These are phyloP conservation scores for Metalampra italica DNA, from an alignment of 2,888 invertebrate genomes.

Conservation along the genomic window DNA sequence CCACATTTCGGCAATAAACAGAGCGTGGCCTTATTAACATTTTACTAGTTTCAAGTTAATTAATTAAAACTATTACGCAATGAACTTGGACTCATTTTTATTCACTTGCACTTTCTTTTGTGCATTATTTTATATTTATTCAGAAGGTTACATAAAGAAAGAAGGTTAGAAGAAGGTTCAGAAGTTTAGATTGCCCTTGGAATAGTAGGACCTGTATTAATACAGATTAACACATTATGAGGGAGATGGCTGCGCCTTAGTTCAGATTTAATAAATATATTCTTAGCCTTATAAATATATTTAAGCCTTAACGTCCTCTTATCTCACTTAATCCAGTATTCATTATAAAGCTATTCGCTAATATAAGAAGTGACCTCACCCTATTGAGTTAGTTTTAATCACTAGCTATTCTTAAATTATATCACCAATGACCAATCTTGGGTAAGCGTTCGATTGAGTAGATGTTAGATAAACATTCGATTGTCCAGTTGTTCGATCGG, in stretches of 20 bases:
- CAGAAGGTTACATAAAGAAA: too few relatives aligned
- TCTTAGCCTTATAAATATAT: too few relatives aligned
- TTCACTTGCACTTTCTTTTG: not conserved
- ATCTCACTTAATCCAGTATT: too few relatives aligned
- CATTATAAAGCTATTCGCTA: too few relatives aligned
- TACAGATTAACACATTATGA: too few relatives aligned
- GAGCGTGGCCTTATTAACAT: constrained; percentile 25
- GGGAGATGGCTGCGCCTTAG: too few relatives aligned
- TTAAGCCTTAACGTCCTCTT: not conserved
- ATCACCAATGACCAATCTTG: constrained; percentile 30
- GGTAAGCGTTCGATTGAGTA: constrained; percentile 16
- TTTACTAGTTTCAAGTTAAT: not conserved
- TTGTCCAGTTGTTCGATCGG: constrained; percentile 30
- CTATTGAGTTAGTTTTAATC: too few relatives aligned
- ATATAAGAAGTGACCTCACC: too few relatives aligned
- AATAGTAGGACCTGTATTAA: too few relatives aligned
- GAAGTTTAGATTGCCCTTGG: too few relatives aligned
- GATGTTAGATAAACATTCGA: constrained; percentile 35
- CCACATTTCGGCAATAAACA: constrained; percentile 37
- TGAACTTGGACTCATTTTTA: not conserved
- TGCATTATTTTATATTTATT: not conserved
- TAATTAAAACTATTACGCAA: not conserved
- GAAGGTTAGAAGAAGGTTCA: too few relatives aligned
- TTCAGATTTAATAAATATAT: too few relatives aligned
- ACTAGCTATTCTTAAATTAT: constrained; percentile 19